phyloP scores from a whole-genome alignment of 1,140 invertebrate genomes.

The Apolygus lucorum region DNA sequence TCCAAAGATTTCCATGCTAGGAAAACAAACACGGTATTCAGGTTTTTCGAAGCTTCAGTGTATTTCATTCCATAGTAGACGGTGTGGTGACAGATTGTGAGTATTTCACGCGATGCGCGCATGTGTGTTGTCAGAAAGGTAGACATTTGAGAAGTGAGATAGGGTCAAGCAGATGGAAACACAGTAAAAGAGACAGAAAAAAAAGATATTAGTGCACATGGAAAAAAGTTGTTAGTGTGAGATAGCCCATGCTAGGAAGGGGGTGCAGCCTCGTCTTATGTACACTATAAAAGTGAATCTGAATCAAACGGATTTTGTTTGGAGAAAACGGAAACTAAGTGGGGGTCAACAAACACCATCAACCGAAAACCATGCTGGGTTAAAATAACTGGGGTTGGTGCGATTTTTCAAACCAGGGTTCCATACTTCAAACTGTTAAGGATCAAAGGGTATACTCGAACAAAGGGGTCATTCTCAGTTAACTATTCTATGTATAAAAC shows the following conservation, averaged over 20 bases:
- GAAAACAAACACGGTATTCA: too few species aligned
- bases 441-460: neutral
- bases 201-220: slow-evolving; percentile 25
- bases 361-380: slow-evolving; percentile 5
- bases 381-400: neutral
- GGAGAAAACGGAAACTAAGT: neutral
- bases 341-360: neutral
- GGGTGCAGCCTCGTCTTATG: neutral
- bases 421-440: too few species aligned
- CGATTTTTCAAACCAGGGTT: slow-evolving; percentile 29
- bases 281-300: slow-evolving; percentile 15
- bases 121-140: slow-evolving; percentile 6
- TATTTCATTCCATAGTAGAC: neutral
- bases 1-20: too few species aligned
- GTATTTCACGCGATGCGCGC: slow-evolving; percentile 4
- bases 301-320: neutral
- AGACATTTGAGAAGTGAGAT: slow-evolving; percentile 19
- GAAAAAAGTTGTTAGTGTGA: slow-evolving; percentile 18
- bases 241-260: slow-evolving; percentile 25
- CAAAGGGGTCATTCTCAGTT: neutral
- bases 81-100: slow-evolving; percentile 4
- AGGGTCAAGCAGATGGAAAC: slow-evolving; percentile 24
- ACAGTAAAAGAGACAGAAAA: slow-evolving; percentile 15
- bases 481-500: too few species aligned
- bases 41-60: too few species aligned